phyloP scores from a whole-genome alignment of 2,113 vertebrate genomes.

The Larimichthys polyactis region DNA sequence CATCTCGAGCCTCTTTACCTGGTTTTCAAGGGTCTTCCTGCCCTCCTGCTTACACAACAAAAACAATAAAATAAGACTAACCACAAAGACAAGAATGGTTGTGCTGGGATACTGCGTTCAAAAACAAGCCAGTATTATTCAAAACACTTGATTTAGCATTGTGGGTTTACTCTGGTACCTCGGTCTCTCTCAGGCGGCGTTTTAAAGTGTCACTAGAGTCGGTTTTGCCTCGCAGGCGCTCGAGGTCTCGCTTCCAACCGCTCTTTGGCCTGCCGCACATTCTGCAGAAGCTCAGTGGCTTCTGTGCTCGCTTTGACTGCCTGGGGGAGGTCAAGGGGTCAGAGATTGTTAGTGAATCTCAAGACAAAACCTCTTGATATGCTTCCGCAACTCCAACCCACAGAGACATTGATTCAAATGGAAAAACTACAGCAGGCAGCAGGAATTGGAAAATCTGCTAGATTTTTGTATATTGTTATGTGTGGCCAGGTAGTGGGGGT shows the following conservation, averaged over 20 bases:
- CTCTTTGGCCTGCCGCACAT: slow-evolving; percentile 98
- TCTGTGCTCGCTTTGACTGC: slow-evolving; percentile 98
- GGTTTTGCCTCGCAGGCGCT: slow-evolving; percentile 92
- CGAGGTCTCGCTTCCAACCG: slow-evolving; percentile 95
- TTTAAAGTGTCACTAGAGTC: slow-evolving; percentile 95
- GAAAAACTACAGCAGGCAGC: background rate
- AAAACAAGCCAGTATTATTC: background rate
- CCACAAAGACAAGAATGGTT: background rate
- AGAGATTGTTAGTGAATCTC: slow-evolving; percentile 55
- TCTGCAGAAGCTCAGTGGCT: slow-evolving; percentile 97
- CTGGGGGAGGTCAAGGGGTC: slow-evolving; percentile 76
- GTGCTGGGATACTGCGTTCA: background rate
- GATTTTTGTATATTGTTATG: background rate
- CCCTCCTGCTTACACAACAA: slow-evolving; percentile 89
- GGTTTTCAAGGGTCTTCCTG: slow-evolving; percentile 97
- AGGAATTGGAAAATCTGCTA: background rate
- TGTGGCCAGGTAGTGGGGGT: no score
- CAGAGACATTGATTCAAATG: slow-evolving; percentile 7
- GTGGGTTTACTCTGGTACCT: slow-evolving; percentile 83
- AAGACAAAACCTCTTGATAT: slow-evolving; percentile 43
- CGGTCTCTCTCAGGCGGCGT: slow-evolving; percentile 93
- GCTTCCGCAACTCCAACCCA: slow-evolving; percentile 19
- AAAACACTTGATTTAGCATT: background rate
- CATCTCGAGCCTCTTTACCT: slow-evolving; percentile 98
- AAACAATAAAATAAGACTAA: slow-evolving; percentile 23